A percentile compares a stretch with the other conserved stretches of the same genome.
Evolutionary conservation across 2,888 invertebrate species (phyloP).

Genomic region (Eulithis testata): DNA sequence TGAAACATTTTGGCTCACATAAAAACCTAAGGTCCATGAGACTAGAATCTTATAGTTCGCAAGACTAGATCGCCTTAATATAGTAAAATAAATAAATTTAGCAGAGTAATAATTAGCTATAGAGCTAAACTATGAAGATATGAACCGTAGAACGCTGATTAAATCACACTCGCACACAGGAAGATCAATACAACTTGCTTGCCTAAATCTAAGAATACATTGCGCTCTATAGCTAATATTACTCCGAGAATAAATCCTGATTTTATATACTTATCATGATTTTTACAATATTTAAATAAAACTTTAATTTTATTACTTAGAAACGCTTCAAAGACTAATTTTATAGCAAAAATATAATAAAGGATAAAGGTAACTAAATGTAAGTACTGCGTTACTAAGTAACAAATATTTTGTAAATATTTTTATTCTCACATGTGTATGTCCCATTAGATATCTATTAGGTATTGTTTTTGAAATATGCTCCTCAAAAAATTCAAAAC

Average conservation of each 20-base stretch:
- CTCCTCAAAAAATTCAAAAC: slow-evolving; percentile 16
- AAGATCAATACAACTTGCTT: not conserved
- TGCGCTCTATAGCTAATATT: slow-evolving; percentile 17
- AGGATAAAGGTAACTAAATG: slow-evolving; percentile 19
- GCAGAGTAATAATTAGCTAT: slow-evolving; percentile 22
- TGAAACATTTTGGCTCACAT: slow-evolving; percentile 41
- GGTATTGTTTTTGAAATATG: not conserved
- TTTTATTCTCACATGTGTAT: not conserved
- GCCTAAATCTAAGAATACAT: slow-evolving; percentile 2
- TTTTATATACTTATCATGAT: slow-evolving; percentile 20
- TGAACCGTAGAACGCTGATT: slow-evolving; percentile 8
- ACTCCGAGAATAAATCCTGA: slow-evolving; percentile 13
- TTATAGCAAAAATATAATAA: slow-evolving; percentile 28
- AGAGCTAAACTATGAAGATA: slow-evolving; percentile 8
- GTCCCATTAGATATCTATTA: slow-evolving; percentile 4
- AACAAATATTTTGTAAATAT: slow-evolving; percentile 32
- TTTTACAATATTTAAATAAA: slow-evolving; percentile 20
- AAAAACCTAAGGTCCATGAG: slow-evolving; percentile 36
- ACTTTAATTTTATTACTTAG: slow-evolving; percentile 34
- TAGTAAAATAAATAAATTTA: slow-evolving; percentile 21
- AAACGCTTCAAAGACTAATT: slow-evolving; percentile 39
- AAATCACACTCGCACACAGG: slow-evolving; percentile 9
- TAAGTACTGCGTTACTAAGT: slow-evolving; percentile 29
- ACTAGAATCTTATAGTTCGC: slow-evolving; percentile 27
- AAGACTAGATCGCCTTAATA: slow-evolving; percentile 28